Evolutionary conservation across 2,888 invertebrate species (phyloP).

Genomic region (Gasteruption jaculator): DNA sequence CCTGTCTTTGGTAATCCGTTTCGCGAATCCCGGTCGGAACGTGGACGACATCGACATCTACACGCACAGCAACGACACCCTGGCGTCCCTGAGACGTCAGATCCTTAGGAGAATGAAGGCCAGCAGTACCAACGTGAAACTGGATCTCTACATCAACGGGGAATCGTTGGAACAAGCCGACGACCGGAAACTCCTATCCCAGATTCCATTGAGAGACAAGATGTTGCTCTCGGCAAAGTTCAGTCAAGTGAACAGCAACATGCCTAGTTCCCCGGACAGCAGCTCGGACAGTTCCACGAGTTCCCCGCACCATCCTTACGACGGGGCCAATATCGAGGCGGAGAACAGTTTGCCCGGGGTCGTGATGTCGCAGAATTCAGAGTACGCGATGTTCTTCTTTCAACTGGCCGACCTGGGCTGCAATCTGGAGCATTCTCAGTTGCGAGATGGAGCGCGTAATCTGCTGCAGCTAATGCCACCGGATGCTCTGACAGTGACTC

Average conservation of each 20-base stretch:
- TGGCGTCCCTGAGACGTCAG: slow-evolving; percentile 77
- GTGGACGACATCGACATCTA: slow-evolving; percentile 88
- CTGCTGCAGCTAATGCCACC: slow-evolving; percentile 79
- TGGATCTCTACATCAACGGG: slow-evolving; percentile 86
- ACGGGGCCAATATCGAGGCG: slow-evolving; percentile 74
- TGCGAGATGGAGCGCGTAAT: slow-evolving; percentile 79
- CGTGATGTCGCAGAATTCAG: slow-evolving; percentile 78
- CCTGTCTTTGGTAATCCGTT: slow-evolving; percentile 78
- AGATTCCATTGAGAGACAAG: slow-evolving; percentile 83
- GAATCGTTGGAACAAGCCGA: slow-evolving; percentile 83
- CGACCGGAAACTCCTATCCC: slow-evolving; percentile 81
- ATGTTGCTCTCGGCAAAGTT: slow-evolving; percentile 76
- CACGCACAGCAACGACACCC: slow-evolving; percentile 92
- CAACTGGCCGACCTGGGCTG: slow-evolving; percentile 87
- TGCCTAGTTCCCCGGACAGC: slow-evolving; percentile 82
- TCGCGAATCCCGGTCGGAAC: slow-evolving; percentile 82
- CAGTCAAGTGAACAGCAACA: slow-evolving; percentile 66
- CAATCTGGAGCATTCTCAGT: slow-evolving; percentile 69
- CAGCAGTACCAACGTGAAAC: slow-evolving; percentile 71
- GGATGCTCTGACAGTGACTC: slow-evolving; percentile 61
- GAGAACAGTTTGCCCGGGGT: slow-evolving; percentile 90
- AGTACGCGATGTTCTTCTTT: slow-evolving; percentile 76
- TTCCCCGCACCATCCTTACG: slow-evolving; percentile 83
- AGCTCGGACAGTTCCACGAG: slow-evolving; percentile 93
- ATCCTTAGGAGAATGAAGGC: slow-evolving; percentile 65